phyloP scores from a whole-genome alignment of 2,797 vertebrate species.

The Ctenosaura bakeri region DNA sequence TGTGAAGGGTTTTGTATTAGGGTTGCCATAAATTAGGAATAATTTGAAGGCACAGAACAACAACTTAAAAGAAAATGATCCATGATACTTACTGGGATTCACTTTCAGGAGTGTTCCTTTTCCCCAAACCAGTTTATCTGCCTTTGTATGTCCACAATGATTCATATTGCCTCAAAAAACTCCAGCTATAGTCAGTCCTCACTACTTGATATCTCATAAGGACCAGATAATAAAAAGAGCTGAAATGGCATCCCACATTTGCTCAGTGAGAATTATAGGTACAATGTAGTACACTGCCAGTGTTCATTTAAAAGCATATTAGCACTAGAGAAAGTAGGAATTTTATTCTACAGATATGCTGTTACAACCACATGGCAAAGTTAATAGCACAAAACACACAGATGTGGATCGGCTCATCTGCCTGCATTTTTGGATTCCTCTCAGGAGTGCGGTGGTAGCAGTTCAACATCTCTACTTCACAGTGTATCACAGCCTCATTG shows the following conservation, averaged over 20 bases:
- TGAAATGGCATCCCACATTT: background rate
- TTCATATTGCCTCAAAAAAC: background rate
- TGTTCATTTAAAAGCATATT: background rate
- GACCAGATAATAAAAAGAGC: background rate
- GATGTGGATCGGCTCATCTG: no score
- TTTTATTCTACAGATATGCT: no score
- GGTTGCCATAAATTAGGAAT: no score
- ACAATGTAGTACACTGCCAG: background rate
- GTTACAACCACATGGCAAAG: background rate
- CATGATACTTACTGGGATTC: slow-evolving; percentile 2
- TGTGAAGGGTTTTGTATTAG: no score
- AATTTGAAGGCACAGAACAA: background rate
- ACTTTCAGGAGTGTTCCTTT: background rate
- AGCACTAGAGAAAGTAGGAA: background rate
- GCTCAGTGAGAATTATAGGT: background rate
- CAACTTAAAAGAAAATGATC: no score
- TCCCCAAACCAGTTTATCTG: slow-evolving; percentile 8
- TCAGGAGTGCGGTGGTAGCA: no score
- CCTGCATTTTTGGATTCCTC: no score
- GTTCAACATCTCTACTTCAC: no score
- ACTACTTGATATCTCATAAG: background rate
- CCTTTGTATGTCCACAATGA: background rate
- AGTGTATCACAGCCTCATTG: no score
- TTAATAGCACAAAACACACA: no score
- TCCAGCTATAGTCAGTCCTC: no score